phyloP scores from a whole-genome alignment of 2,113 vertebrate species.

The Ictidomys tridecemlineatus region DNA sequence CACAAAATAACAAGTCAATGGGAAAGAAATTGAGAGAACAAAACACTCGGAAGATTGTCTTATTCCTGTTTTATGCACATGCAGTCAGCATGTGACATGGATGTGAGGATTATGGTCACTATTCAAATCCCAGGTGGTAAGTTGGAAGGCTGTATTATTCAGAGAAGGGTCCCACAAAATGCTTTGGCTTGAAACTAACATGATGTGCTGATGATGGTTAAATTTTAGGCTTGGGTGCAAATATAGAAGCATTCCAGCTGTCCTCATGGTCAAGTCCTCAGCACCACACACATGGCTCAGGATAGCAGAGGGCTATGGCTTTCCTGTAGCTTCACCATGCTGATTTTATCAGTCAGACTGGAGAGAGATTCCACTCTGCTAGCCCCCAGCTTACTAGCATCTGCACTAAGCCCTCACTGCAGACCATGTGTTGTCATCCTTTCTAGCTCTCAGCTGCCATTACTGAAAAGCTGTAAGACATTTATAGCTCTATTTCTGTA shows the following conservation, averaged over 20 bases:
- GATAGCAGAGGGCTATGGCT: not conserved
- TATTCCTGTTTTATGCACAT: not conserved
- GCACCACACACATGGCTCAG: not conserved
- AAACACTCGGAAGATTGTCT: not conserved
- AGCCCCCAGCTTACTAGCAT: not conserved
- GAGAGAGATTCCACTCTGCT: not conserved
- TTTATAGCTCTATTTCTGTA: not conserved
- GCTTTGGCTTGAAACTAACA: not conserved
- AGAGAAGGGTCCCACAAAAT: not conserved
- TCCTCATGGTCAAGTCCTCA: not conserved
- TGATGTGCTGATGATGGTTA: not conserved
- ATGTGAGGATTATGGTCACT: not conserved
- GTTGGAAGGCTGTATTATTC: not conserved
- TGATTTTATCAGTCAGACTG: not conserved
- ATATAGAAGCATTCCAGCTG: not conserved
- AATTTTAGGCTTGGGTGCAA: not conserved
- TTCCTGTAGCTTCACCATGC: not conserved
- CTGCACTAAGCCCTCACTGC: not conserved
- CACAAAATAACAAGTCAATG: not conserved
- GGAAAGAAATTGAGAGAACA: not conserved
- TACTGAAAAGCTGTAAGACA: not conserved
- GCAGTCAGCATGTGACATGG: not conserved
- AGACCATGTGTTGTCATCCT: not conserved
- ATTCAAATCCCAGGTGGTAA: not conserved
- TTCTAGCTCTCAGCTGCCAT: constrained; percentile 9